Evolutionary conservation across 2,113 vertebrate species (phyloP).

Genomic region (Xenopus tropicalis): UCB_Xtro_10.0 CM004449.2:20588501-20589000

Average conservation of each 20-base stretch:
- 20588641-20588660: slow-evolving; percentile 47
- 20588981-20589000: slow-evolving; percentile 45
- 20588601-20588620: slow-evolving; percentile 1
- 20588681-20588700: slow-evolving; percentile 47
- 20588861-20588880: slow-evolving; percentile 30
- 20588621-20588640: slow-evolving; percentile 23
- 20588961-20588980: slow-evolving; percentile 42
- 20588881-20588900: slow-evolving; percentile 22
- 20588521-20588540: too few species aligned
- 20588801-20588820: slow-evolving; percentile 51
- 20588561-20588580: too few species aligned
- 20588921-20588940: slow-evolving; percentile 30
- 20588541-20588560: too few species aligned
- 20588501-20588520: too few species aligned
- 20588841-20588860: slow-evolving; percentile 44
- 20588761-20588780: slow-evolving; percentile 44
- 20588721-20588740: slow-evolving; percentile 52
- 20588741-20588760: slow-evolving; percentile 51
- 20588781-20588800: slow-evolving; percentile 46
- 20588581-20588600: too few species aligned
- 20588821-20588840: slow-evolving; percentile 51
- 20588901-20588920: slow-evolving; percentile 10
- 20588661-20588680: slow-evolving; percentile 45
- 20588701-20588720: slow-evolving; percentile 48
- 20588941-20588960: slow-evolving; percentile 47